These are phyloP conservation scores for Dinoponera quadriceps DNA, from an alignment of 1,140 invertebrate genomes.

Conservation along the genomic window DNA sequence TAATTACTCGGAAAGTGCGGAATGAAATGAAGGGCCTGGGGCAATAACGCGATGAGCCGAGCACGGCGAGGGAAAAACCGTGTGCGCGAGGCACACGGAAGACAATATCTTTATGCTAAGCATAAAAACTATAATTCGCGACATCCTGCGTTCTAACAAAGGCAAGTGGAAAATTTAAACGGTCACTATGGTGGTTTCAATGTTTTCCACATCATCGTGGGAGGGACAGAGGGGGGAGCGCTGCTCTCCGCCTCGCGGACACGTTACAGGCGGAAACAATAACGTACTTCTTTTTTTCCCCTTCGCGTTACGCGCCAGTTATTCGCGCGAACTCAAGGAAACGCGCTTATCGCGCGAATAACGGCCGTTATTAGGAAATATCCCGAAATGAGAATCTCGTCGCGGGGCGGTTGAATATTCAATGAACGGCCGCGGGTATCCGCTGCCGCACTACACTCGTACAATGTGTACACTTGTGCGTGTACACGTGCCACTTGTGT, in stretches of 20 bases:
- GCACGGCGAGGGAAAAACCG: conserved; percentile 31
- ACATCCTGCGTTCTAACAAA: conserved; percentile 42
- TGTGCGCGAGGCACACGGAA: conserved; percentile 49
- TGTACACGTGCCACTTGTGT: not conserved
- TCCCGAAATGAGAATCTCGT: not conserved
- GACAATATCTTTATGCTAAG: conserved; percentile 56
- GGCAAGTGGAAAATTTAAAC: conserved; percentile 26
- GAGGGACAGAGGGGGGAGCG: no score
- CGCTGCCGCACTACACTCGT: not conserved
- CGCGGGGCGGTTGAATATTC: conserved; percentile 4
- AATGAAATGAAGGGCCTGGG: conserved; percentile 48
- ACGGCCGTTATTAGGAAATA: not conserved
- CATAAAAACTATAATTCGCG: conserved; percentile 45
- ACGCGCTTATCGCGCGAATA: not conserved
- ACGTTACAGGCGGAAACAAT: no score
- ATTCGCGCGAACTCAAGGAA: not conserved
- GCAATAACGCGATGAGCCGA: conserved; percentile 39
- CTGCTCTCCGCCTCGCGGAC: not conserved
- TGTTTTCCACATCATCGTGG: not conserved
- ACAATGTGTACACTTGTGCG: not conserved
- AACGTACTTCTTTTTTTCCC: no score
- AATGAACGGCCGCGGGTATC: not conserved
- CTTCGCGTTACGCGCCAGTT: not conserved
- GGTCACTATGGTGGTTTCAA: conserved; percentile 5
- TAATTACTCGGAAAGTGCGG: conserved; percentile 57